Percentiles rank a stretch among this genome's conserved stretches.
Evolutionary conservation across 2,113 vertebrate species (phyloP).

Genomic region (Pseudopodoces humilis): DNA sequence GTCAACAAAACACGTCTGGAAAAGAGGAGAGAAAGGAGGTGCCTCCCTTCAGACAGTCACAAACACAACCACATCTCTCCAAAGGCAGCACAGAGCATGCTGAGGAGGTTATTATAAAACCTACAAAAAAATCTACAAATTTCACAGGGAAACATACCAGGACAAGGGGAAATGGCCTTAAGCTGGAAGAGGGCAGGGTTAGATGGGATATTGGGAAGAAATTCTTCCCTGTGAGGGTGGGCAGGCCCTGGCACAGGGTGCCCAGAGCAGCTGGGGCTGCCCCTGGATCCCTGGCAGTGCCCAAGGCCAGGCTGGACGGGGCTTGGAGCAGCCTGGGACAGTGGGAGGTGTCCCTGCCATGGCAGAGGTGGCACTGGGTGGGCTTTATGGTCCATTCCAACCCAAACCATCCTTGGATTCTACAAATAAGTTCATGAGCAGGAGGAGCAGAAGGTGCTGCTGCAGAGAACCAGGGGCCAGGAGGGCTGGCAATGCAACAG

Average conservation of each 20-base stretch:
- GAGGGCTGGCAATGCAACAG: neutral
- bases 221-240: neutral
- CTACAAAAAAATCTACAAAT: neutral
- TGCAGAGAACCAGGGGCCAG: neutral
- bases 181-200: neutral
- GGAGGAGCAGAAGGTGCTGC: neutral
- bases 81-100: neutral
- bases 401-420: neutral
- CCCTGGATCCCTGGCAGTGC: neutral
- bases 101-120: neutral
- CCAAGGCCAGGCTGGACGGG: neutral
- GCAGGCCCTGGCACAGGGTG: rapidly evolving
- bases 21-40: neutral
- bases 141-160: neutral
- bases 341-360: neutral
- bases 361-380: neutral
- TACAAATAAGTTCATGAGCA: neutral
- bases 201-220: neutral
- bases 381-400: neutral
- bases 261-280: neutral
- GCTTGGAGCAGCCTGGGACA: neutral
- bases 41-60: neutral
- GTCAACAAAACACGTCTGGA: conserved; percentile 96
- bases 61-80: neutral
- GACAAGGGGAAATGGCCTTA: neutral